Evolutionary conservation across 2,113 vertebrate species (phyloP), one percentile per base, ranked within the genome.

Genomic region (Rostratula benghalensis): DNA sequence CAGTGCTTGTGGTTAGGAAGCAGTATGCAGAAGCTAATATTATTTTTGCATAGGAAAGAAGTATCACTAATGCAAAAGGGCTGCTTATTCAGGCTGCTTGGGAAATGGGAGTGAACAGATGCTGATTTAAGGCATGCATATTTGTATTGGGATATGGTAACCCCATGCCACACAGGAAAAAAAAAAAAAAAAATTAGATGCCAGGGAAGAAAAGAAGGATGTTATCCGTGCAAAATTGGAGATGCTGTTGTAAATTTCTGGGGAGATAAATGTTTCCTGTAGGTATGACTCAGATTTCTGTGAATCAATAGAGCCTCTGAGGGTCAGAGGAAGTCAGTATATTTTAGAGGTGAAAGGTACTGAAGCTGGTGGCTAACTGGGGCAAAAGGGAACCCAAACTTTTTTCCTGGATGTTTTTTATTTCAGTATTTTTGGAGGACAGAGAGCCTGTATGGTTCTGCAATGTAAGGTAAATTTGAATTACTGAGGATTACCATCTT

Each of bases 211-310:
- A 74, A 87, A 82, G 46, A 20, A 90, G 23, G 43, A 57, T 56
- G 65, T 81, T 67, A 45, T 86, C 85, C 68, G 43, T 64, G 56
- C 56, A 64, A 39, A 88, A 56, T 10, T 90, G 39, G 64, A 78
- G 56, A 35, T 77, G 59, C 78, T 39, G 16, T 59, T 78, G 50
- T 63, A 67, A 88, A 93, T 86, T 95, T 94, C 56, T 94, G 68
- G 39, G 28, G 79, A 56, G 37, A 87, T 4, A 60, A 81, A 70
- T 87, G 76, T 45, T 96, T 96, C 90, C 93, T 95, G 83, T 89
- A 90, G 89, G 63, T 70, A 43, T 93, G 95, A 96, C 59, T 97
- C 94, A 88, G 75, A 73, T 74, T 79, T 93, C 85, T 93, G 65
- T 73, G 90, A 93, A 80, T 94, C 95, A 92, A 10, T 83, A 77